Evolutionary conservation across 2,113 vertebrate genomes (phyloP), one percentile per base, ranked within the genome.

Genomic region (Willisornis vidua): DNA sequence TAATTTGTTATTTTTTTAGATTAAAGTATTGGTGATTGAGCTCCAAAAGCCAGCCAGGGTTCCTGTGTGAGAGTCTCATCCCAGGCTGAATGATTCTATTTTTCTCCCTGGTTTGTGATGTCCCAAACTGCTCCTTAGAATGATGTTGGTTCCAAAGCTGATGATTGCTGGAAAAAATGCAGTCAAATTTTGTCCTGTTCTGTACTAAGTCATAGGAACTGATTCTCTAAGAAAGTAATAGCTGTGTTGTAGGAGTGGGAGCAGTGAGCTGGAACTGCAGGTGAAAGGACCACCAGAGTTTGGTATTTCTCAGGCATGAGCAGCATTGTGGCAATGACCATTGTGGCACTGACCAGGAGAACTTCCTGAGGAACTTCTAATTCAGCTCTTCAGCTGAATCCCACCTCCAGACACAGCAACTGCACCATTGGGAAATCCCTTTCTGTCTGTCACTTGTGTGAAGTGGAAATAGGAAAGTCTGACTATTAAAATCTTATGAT

Each of bases 401-500:
- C 26, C 35, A n/a, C 43, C 76, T 77, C 45, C 85, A 84, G 61
- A 45, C 55, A 51, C 3, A 31, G 46, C 29, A 61, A 33, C 20
- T 63, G 70, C 33, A 79, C 82, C 67, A 85, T 48, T 43, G 87
- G 75, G 74, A 87, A 81, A 89, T 73, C 46, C 68, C 46, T 84
- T 70, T 83, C 48, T 65, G 48, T 45, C 75, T 81, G 39, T 65
- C 35, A 35, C n/a, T 87, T 59, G 45, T 68, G 46, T 68, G 83
- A 92, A 72, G 25, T 57, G 37, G 45, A 65, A 93, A 83, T 48
- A 41, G 6, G 66, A 51, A 85, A 79, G 29, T 39, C 73, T 91
- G 55, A 43, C 33, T 91, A 63, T 85, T 79, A 78, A 93, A 87
- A 67, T 85, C 85, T 92, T 63, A 92, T 79, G 37, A 93, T 94